Base-by-base conservation (phyloP, 2,888 invertebrate species). In the Pocota personata region DNA sequence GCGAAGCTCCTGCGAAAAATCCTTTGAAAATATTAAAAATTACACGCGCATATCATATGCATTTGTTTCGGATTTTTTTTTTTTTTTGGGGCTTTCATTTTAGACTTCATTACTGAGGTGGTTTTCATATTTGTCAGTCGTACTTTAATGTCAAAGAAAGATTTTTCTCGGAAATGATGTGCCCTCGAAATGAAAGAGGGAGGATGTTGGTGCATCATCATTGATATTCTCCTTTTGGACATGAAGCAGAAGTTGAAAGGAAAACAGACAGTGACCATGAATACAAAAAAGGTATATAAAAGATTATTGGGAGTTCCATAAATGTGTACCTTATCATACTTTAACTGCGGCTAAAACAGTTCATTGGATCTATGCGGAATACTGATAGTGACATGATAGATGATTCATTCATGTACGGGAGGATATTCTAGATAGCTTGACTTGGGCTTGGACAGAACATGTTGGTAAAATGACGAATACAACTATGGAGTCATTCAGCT, bases 1-100 rank as follows among this genome's bases (percentile, higher is more conserved):
- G 16, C 24, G 19, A 32, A 32, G 32, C 32, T 24, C 14, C 50
- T 35, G 50, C 32, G 50, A 8, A 55, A 55, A 30, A 55, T 8
- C 55, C 14, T 24, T 55, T 32, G 35, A 50, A 64, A 50, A 66
- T 66, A 37, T 66, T 66, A 50, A 66, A n/a, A 66, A 66, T 37
- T 37, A 14, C 24, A 64, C 48, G 48, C 21, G 48, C 14, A 46
- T 32, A 48, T 3, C 5, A 37, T 14, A 50, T 64, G 48, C 37
- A 50, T 24, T n/a, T 57, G 8, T 16, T 32, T 57, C 24, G 24
- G 2, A 24, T 57, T 27, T 5, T 3, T 43, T 7, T 16, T 16
- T 10, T 3, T 48, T 48, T 52, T 27, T n/a, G 7, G 24, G 14
- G 27, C 27, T 27, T 27, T 12, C 5, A 14, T 52, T 52, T 52